Base-by-base conservation (phyloP, 2,113 vertebrate species). In the Anhinga anhinga region DNA sequence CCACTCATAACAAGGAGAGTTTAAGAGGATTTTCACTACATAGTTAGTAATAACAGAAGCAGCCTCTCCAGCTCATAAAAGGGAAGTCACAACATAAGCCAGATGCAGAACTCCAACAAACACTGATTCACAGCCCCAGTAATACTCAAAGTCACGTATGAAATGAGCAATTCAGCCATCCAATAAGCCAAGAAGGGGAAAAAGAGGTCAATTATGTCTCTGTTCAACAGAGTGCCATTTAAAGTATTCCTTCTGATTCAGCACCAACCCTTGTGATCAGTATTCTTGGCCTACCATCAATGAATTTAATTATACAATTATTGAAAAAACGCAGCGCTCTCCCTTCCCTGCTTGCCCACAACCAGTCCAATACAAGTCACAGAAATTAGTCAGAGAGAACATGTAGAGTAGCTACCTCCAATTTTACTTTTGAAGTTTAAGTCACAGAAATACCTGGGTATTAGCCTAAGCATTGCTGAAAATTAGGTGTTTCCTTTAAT, bases 41-140 rank as follows among this genome's bases (percentile, higher is more conserved):
- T 44, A 74, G 63, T 70, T 90, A 82, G 85, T 53, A 85, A 65
- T 23, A 85, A 86, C 63, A 98, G 96, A 97, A 93, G 93, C 96
- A 93, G 97, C 96, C 96, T 97, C 97, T 98, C 97, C 97, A 95
- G 95, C 67, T 91, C 94, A 67, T 84, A 83, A 87, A 94, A 97
- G 96, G 91, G 92, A 98, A 97, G 82, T 91, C 50, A 91, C 96
- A 97, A 95, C 55, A 63, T 47, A 80, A 45, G 95, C 97, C 98
- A 98, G 96, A 96, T 90, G 97, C 88, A 56, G 61, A 95, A 97
- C 93, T 98, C 95, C 97, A 97, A 98, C 98, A 98, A 98, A 97
- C 82, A 95, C 97, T 98, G 98, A 98, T 98, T 98, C 98, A 98
- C 89, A 62, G 91, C 90, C 95, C 95, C 23, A 96, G 96, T 97